These are phyloP conservation scores for Plectropomus leopardus DNA, from an alignment of 2,113 vertebrate species.

Conservation along the genomic window DNA sequence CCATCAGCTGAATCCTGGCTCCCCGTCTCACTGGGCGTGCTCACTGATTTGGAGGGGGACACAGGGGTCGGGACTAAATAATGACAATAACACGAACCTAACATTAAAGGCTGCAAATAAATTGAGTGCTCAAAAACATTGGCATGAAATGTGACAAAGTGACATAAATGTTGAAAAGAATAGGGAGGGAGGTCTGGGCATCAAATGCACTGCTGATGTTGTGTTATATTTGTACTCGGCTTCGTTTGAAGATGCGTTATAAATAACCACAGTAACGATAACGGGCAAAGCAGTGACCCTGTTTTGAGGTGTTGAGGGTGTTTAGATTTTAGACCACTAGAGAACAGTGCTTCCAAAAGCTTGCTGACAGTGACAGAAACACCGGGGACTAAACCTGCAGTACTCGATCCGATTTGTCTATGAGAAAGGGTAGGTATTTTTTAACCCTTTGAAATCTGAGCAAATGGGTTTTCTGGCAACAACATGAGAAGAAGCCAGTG, in stretches of 20 bases:
- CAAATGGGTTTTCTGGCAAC: too few species aligned
- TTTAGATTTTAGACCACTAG: conserved; percentile 69
- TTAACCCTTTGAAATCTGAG: too few species aligned
- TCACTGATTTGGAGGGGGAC: conserved; percentile 98
- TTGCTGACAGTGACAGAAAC: not conserved
- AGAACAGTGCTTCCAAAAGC: conserved; percentile 43
- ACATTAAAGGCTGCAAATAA: conserved; percentile 90
- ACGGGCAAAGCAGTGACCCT: conserved; percentile 35
- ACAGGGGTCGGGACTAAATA: conserved; percentile 97
- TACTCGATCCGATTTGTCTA: not conserved
- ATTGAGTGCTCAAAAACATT: conserved; percentile 87
- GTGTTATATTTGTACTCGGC: conserved; percentile 20
- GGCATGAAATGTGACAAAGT: conserved; percentile 76
- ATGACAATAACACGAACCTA: conserved; percentile 90
- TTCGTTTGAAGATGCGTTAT: conserved; percentile 15
- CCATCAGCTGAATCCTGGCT: conserved; percentile 97
- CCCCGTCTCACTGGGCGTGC: conserved; percentile 97
- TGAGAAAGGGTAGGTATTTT: not conserved
- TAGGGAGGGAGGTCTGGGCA: conserved; percentile 81
- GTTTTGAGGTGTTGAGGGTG: conserved; percentile 32
- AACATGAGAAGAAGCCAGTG: too few species aligned
- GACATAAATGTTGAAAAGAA: conserved; percentile 75
- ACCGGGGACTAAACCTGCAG: conserved; percentile 4
- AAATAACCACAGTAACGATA: conserved; percentile 41
- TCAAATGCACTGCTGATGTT: conserved; percentile 84